Base-by-base conservation (phyloP, 2,888 invertebrate species). In the Timema podura region DNA sequence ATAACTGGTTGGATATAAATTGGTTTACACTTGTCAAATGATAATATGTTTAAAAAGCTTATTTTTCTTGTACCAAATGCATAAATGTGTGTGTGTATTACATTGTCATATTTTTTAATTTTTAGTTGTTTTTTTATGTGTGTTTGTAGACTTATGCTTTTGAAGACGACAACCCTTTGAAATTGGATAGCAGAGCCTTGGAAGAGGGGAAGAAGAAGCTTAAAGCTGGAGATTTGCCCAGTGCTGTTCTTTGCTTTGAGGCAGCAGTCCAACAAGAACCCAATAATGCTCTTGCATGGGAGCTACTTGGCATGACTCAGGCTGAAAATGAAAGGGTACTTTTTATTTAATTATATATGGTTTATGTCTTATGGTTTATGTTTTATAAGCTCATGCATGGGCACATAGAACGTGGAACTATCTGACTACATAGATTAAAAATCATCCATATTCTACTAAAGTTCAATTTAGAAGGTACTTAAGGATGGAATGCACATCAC, bases 211-310 rank as follows among this genome's bases (percentile, higher is more conserved):
- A 95, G 79, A 87, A 89, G 76, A 90, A 91, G 79, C 82, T 98
- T 74, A 87, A 88, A 76, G 87, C 88, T 76, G 97, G 97, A 10
- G 98, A 98, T 81, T 87, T 98, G 74, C 95, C 98, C 48, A 93
- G 95, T 76, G 98, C 99, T 15, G 96, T 97, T 0, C 82, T 98
- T 46, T 92, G 96, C 78, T 98, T 99, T 83, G 99, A 99, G 83
- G 95, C 95, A 67, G 97, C 98, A 10, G 95, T 90, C 5, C 91
- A 93, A 78, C 90, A 94, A 78, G 85, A 92, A 66, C 89, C 91
- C 2, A 85, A 89, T 67, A 91, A 91, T 77, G 84, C 88, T 0
- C 91, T 94, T 81, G 92, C 91, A 0, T 97, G 97, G 97, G 88
- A 91, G 73, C 83, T 92, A 49, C 83, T 97, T 65, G 97, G 97